Conservation (phyloP, 2,888 invertebrate genomes). For the Epinotia nisella region DNA sequence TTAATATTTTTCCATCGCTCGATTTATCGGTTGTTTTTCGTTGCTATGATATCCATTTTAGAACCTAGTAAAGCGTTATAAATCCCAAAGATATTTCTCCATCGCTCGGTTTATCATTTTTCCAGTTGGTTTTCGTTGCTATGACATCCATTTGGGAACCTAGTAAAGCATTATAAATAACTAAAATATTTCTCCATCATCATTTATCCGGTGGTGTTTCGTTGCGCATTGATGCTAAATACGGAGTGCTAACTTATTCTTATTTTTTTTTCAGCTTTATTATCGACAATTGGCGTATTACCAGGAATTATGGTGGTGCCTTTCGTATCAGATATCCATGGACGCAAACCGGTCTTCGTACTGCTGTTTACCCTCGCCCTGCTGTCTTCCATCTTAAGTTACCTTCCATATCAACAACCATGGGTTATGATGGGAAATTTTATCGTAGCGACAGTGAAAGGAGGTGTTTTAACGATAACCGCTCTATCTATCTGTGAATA, state of each 20-base stretch:
- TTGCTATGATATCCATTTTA: too few species aligned
- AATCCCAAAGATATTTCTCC: too few species aligned
- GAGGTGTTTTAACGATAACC: conserved; percentile 9
- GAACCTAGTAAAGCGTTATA: too few species aligned
- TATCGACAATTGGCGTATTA: neutral
- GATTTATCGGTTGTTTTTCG: too few species aligned
- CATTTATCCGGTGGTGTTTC: too few species aligned
- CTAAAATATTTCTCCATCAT: too few species aligned
- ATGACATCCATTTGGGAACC: too few species aligned
- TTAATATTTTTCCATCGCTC: too few species aligned
- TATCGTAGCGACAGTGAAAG: neutral
- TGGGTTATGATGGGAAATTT: neutral
- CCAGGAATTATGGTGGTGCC: conserved; percentile 12
- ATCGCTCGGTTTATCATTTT: too few species aligned
- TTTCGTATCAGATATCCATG: conserved; percentile 5
- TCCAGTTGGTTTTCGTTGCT: too few species aligned
- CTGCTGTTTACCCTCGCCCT: conserved; percentile 8
- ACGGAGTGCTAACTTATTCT: neutral
- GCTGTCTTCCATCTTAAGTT: conserved; percentile 1
- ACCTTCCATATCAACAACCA: conserved; percentile 3
- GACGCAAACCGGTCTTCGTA: conserved; percentile 24
- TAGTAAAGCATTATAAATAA: too few species aligned
- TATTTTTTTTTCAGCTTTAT: conserved; percentile 3
- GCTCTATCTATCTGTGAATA: conserved; percentile 28
- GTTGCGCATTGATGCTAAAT: too few species aligned